Percentiles rank a stretch among this genome's conserved stretches.
These are phyloP conservation scores for Catonia carolina DNA, from an alignment of 2,888 invertebrate genomes.

Conservation along the genomic window DNA sequence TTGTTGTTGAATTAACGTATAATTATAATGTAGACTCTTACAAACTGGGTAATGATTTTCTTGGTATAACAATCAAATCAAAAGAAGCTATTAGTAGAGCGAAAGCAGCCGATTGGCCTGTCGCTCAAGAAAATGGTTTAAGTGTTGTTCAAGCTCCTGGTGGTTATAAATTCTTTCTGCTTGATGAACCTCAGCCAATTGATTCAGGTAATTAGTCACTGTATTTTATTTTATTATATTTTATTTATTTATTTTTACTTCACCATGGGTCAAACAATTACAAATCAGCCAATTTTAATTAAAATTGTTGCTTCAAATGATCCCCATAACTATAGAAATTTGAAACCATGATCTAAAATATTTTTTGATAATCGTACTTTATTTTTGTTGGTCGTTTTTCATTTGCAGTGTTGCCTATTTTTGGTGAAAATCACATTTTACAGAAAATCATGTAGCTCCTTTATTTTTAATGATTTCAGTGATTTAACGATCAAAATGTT, in stretches of 20 bases:
- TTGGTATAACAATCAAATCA: constrained; percentile 76
- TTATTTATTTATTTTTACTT: background rate
- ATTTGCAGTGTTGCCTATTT: no score
- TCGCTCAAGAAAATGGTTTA: constrained; percentile 50
- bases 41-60: constrained; percentile 75
- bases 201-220: constrained; percentile 52
- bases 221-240: no score
- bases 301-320: no score
- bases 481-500: no score
- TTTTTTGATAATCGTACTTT: no score
- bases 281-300: no score
- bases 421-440: no score
- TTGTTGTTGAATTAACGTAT: constrained; percentile 94
- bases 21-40: constrained; percentile 91
- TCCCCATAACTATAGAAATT: no score
- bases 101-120: constrained; percentile 62
- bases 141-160: constrained; percentile 77
- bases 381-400: no score
- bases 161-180: constrained; percentile 80
- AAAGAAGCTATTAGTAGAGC: constrained; percentile 69
- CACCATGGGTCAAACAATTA: background rate
- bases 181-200: constrained; percentile 61
- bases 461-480: no score
- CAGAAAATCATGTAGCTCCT: no score
- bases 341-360: no score